phyloP scores from a whole-genome alignment of 2,888 invertebrate species.

The Thereva unica region DNA sequence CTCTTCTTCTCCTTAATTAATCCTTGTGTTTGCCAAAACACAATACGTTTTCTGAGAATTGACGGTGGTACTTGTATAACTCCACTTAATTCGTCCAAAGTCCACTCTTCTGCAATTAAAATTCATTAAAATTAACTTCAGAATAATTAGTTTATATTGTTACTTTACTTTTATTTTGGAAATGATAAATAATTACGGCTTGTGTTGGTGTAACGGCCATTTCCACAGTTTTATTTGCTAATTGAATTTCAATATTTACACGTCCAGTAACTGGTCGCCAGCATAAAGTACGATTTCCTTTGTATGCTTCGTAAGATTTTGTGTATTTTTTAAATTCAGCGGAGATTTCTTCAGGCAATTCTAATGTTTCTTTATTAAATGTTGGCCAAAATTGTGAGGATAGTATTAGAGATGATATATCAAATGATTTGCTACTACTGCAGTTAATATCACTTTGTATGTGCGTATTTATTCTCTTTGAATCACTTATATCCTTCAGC shows the following conservation, averaged over 20 bases:
- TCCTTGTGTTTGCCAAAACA: slow-evolving; percentile 94
- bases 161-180: slow-evolving; percentile 75
- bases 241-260: slow-evolving; percentile 87
- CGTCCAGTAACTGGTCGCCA: slow-evolving; percentile 95
- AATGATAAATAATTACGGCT: slow-evolving; percentile 92
- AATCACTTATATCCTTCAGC: slow-evolving; percentile 96
- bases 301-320: slow-evolving; percentile 85
- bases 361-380: slow-evolving; percentile 91
- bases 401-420: slow-evolving; percentile 84
- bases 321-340: slow-evolving; percentile 84
- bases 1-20: slow-evolving; percentile 75
- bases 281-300: slow-evolving; percentile 87
- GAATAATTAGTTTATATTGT: neutral
- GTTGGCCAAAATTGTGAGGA: slow-evolving; percentile 99
- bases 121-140: neutral
- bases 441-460: slow-evolving; percentile 72
- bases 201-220: slow-evolving; percentile 90
- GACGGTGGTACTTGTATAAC: slow-evolving; percentile 87
- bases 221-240: slow-evolving; percentile 77
- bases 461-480: slow-evolving; percentile 86
- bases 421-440: slow-evolving; percentile 62
- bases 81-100: slow-evolving; percentile 81
- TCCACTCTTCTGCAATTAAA: slow-evolving; percentile 72
- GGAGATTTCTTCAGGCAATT: slow-evolving; percentile 79
- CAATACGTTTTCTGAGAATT: slow-evolving; percentile 81